Percentiles rank a stretch among this genome's conserved stretches.
Conservation (phyloP, 1,140 invertebrate species). For the Temnothorax nylanderi region DNA sequence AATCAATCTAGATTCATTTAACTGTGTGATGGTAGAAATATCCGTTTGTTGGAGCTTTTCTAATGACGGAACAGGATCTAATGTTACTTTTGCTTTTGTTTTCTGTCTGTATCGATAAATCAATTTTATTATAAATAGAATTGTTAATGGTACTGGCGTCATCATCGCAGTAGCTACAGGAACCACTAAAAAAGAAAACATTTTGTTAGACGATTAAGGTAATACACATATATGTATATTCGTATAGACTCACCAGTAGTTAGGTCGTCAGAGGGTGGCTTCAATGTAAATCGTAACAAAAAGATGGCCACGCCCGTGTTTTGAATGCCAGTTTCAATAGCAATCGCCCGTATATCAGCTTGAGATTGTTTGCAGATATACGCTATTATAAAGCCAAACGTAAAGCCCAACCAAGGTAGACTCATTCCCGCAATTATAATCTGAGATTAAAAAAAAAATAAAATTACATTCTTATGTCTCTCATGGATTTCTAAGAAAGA, state of each 20-base stretch:
- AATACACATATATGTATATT: not conserved
- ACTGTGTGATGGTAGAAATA: not conserved
- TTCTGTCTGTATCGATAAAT: constrained; percentile 73
- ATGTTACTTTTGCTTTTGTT: constrained; percentile 57
- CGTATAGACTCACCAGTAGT: constrained; percentile 89
- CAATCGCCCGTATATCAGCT: constrained; percentile 93
- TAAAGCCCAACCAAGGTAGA: constrained; percentile 95
- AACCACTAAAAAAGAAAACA: constrained; percentile 86
- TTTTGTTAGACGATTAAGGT: constrained; percentile 1
- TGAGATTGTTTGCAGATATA: constrained; percentile 87
- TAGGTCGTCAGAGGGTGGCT: constrained; percentile 91
- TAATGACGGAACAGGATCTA: constrained; percentile 37
- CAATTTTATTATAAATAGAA: constrained; percentile 85
- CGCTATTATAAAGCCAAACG: constrained; percentile 89
- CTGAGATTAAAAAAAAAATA: constrained; percentile 84
- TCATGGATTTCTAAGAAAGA: constrained; percentile 3
- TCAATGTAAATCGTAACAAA: constrained; percentile 90
- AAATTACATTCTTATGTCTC: not conserved
- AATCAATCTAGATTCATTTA: constrained; percentile 12
- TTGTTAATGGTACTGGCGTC: constrained; percentile 94
- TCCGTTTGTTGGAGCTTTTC: constrained; percentile 64
- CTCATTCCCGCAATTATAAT: constrained; percentile 93
- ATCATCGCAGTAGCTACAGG: constrained; percentile 96
- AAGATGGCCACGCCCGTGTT: constrained; percentile 97
- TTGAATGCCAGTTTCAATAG: constrained; percentile 97